A percentile compares a stretch with the other conserved stretches of the same genome.
Evolutionary conservation across 2,888 invertebrate species (phyloP).

Genomic region (Coelinius sp.): DNA sequence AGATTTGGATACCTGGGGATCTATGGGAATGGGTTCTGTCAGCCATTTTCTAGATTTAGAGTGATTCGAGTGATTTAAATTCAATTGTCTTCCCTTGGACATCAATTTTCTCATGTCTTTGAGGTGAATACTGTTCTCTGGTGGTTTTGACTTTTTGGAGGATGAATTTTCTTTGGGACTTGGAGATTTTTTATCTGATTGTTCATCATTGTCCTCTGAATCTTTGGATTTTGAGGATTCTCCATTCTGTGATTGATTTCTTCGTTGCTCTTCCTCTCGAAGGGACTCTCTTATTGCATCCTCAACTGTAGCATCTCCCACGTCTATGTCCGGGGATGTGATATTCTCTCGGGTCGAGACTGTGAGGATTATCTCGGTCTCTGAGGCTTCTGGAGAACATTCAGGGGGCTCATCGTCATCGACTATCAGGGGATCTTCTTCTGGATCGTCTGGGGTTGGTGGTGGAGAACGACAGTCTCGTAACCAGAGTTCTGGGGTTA

Average conservation of each 20-base stretch:
- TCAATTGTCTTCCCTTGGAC: slow-evolving; percentile 14
- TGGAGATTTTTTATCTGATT: neutral
- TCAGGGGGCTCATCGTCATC: slow-evolving; percentile 50
- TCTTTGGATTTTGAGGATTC: slow-evolving; percentile 3
- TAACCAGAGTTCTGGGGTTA: slow-evolving; percentile 93
- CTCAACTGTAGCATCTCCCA: slow-evolving; percentile 41
- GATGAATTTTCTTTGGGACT: neutral
- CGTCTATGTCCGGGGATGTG: neutral
- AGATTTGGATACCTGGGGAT: neutral
- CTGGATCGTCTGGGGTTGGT: slow-evolving; percentile 62
- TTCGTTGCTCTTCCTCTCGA: slow-evolving; percentile 44
- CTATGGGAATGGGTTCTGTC: slow-evolving; percentile 3
- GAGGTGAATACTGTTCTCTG: slow-evolving; percentile 27
- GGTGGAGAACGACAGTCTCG: slow-evolving; percentile 82
- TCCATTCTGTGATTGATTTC: neutral
- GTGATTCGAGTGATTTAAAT: slow-evolving; percentile 12
- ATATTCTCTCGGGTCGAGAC: slow-evolving; percentile 2
- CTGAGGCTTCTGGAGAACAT: neutral
- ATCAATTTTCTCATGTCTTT: slow-evolving; percentile 47
- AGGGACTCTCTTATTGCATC: slow-evolving; percentile 50
- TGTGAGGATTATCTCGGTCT: slow-evolving; percentile 43
- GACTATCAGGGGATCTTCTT: slow-evolving; percentile 53
- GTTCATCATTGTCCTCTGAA: neutral
- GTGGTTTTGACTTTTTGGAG: neutral
- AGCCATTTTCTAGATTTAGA: slow-evolving; percentile 31